A percentile compares a stretch with the other conserved stretches of the same genome.
phyloP scores from a whole-genome alignment of 1,140 invertebrate species.

The Hyles euphorbiae region DNA sequence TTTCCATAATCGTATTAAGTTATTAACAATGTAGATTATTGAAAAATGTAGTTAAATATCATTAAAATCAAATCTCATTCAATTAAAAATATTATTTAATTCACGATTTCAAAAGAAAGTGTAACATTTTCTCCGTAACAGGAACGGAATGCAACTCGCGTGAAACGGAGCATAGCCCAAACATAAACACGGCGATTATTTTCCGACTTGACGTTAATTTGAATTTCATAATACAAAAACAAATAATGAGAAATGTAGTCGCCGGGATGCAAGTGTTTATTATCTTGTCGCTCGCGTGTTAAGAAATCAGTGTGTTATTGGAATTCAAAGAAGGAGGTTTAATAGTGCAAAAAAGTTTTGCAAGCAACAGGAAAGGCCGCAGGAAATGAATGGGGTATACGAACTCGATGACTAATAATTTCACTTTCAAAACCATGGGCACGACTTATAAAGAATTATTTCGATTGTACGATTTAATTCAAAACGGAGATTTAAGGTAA shows the following conservation, averaged over 20 bases:
- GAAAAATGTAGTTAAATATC: too few relatives aligned
- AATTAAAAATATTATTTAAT: too few relatives aligned
- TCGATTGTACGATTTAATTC: slow-evolving; percentile 65
- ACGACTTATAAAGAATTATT: slow-evolving; percentile 60
- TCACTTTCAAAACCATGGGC: slow-evolving; percentile 54
- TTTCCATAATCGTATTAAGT: too few relatives aligned
- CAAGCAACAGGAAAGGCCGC: slow-evolving; percentile 42
- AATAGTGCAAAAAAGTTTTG: slow-evolving; percentile 8
- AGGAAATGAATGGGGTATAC: slow-evolving; percentile 61
- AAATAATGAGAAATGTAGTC: slow-evolving; percentile 26
- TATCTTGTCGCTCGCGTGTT: background rate
- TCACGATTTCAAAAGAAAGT: too few relatives aligned
- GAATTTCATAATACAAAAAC: slow-evolving; percentile 40
- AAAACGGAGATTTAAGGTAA: slow-evolving; percentile 56
- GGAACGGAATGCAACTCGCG: slow-evolving; percentile 1
- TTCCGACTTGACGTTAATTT: slow-evolving; percentile 48
- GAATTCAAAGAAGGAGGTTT: too few relatives aligned
- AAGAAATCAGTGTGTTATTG: too few relatives aligned
- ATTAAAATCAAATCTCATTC: too few relatives aligned
- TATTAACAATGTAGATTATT: too few relatives aligned
- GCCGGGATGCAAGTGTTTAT: background rate
- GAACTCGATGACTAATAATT: slow-evolving; percentile 49
- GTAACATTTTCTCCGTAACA: too few relatives aligned
- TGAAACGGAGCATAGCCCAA: slow-evolving; percentile 33
- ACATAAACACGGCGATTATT: slow-evolving; percentile 34